These are phyloP conservation scores for Myathropa florea DNA, from an alignment of 2,888 invertebrate species.

Conservation along the genomic window DNA sequence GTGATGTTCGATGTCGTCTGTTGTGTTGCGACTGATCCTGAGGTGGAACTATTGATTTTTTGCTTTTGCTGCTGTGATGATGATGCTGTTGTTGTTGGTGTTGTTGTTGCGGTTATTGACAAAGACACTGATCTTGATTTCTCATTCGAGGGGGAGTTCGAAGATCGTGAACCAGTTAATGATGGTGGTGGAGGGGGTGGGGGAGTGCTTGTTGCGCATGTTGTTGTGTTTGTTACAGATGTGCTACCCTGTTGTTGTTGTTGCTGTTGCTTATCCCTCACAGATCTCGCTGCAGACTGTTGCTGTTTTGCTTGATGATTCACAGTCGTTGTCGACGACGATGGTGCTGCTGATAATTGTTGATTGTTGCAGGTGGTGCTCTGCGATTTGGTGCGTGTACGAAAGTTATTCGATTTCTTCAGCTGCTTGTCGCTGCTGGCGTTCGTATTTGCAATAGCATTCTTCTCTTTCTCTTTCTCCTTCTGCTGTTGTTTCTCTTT, in stretches of 20 bases:
- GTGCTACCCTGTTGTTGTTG: conserved; percentile 21
- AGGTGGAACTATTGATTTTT: conserved; percentile 69
- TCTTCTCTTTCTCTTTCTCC: conserved; percentile 60
- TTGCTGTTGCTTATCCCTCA: conserved; percentile 62
- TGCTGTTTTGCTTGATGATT: conserved; percentile 63
- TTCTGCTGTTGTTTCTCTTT: conserved; percentile 76
- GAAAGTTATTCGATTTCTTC: conserved; percentile 59
- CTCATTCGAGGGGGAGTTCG: conserved; percentile 22
- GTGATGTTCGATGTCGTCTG: conserved; percentile 57
- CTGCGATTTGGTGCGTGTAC: conserved; percentile 66
- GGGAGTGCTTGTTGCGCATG: conserved; percentile 32
- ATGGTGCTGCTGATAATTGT: conserved; percentile 50
- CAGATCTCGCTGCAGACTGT: conserved; percentile 41
- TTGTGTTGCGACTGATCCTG: conserved; percentile 66
- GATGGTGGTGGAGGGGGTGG: conserved; percentile 59
- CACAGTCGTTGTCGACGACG: conserved; percentile 22
- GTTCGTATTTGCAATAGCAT: conserved; percentile 27
- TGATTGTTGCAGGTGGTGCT: conserved; percentile 54
- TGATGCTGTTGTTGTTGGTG: conserved; percentile 47
- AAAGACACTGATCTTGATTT: conserved; percentile 61
- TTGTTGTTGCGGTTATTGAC: conserved; percentile 57
- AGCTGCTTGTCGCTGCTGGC: conserved; percentile 58
- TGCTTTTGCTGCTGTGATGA: conserved; percentile 48
- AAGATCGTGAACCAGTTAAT: conserved; percentile 60
- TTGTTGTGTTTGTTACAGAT: not conserved